Base-by-base conservation (phyloP, 2,888 invertebrate genomes). In the Megaustenia siamemsis region DNA sequence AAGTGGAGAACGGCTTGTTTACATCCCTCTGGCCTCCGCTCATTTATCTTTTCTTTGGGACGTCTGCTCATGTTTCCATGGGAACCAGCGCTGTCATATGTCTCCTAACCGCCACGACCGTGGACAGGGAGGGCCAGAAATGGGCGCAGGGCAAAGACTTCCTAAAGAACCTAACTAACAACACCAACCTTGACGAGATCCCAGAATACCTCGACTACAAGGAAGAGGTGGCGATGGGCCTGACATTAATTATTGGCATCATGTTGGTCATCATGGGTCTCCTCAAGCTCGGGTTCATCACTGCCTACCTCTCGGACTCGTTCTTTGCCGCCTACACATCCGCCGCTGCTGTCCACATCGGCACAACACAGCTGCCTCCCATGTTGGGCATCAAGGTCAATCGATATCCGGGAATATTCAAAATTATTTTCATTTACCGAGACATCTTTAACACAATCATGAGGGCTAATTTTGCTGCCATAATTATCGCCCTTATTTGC, bases 311-410 rank as follows among this genome's bases (percentile, higher is more conserved):
- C 35, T 92, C 93, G 0, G 93, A 93, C 82, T 92, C 93, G 0
- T 92, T 93, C 86, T 91, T 93, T 81, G 90, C 91, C 63, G 93
- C 92, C 24, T 93, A 92, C 86, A 93, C 93, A 0, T 92, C 92
- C 0, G 93, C 92, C 18, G 92, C 92, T 32, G 92, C 92, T 32
- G 89, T 93, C 6, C 92, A 93, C 82, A 93, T 94, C 45, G 90
- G 92, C 45, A 91, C 92, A 32, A 93, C 92, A 82, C 93, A 94
- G 87, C 84, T 93, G 21, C 90, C 92, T 1, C 88, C 90, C 40
- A 90, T 93, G 86, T 88, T 93, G 24, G 93, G 93, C 5, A 82
- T 93, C 15, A 88, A 88, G 40, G 85, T 91, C 12, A 86, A 86
- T 18, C 87, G 90, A 21, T 90, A 89, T 83, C 88, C 88, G 3